Evolutionary conservation across 2,113 vertebrate species (phyloP).

Genomic region (Sapajus apella): DNA sequence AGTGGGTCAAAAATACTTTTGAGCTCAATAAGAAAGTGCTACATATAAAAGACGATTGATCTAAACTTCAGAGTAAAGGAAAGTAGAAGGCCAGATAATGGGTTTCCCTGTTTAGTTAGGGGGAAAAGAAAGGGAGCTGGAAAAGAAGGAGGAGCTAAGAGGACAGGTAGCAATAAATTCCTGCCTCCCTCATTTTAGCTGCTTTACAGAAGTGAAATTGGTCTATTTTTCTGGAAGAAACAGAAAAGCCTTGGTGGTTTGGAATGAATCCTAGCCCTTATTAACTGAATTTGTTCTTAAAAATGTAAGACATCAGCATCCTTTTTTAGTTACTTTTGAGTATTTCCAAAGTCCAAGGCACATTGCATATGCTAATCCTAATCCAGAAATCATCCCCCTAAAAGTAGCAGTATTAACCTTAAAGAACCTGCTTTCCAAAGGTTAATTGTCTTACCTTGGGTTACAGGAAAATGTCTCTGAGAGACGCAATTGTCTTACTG

Average conservation of each 20-base stretch:
- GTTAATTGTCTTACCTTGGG: background rate
- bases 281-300: background rate
- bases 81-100: background rate
- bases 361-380: background rate
- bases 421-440: background rate
- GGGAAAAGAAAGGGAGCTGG: background rate
- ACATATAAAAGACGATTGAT: background rate
- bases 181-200: background rate
- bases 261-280: background rate
- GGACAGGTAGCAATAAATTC: background rate
- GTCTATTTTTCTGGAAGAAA: background rate
- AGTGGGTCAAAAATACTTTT: background rate
- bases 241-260: background rate
- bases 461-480: background rate
- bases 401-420: background rate
- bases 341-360: background rate
- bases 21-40: background rate
- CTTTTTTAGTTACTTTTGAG: background rate
- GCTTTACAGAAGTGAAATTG: background rate
- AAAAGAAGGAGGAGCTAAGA: background rate
- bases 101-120: background rate
- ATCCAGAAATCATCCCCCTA: background rate
- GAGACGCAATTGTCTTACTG: background rate
- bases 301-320: background rate
- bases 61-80: background rate